These are phyloP conservation scores for Eidolon helvum DNA, from an alignment of 2,113 vertebrate species.

Conservation along the genomic window DNA sequence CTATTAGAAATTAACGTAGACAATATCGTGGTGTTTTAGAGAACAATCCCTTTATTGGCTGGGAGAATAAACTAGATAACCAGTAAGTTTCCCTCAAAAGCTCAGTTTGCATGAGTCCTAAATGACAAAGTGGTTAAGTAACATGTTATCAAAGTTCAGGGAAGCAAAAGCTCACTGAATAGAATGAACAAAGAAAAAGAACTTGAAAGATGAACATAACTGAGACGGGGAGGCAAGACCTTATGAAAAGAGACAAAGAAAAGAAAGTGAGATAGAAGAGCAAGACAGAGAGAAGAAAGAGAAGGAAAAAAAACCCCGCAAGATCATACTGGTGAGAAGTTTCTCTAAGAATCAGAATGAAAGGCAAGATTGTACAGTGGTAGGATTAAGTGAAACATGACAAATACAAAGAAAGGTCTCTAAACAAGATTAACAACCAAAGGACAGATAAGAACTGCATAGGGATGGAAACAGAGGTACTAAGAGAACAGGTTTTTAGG, in stretches of 20 bases:
- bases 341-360: background rate
- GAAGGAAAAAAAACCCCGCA: background rate
- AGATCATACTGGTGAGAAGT: background rate
- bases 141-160: background rate
- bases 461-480: background rate
- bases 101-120: background rate
- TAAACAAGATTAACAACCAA: background rate
- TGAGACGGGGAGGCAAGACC: background rate
- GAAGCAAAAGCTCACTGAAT: background rate
- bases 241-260: background rate
- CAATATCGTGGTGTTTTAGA: background rate
- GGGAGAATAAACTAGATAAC: background rate
- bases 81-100: background rate
- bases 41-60: background rate
- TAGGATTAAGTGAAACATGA: background rate
- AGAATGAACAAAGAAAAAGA: background rate
- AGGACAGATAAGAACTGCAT: background rate
- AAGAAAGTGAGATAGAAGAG: background rate
- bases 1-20: background rate
- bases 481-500: background rate
- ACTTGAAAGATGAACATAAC: background rate
- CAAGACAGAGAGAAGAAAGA: background rate
- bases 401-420: background rate
- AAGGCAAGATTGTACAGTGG: background rate
- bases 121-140: conserved; percentile 16